Percentiles rank a stretch among this genome's conserved stretches.
phyloP scores from a whole-genome alignment of 2,797 vertebrate species.

The Lithobates sylvaticus region DNA sequence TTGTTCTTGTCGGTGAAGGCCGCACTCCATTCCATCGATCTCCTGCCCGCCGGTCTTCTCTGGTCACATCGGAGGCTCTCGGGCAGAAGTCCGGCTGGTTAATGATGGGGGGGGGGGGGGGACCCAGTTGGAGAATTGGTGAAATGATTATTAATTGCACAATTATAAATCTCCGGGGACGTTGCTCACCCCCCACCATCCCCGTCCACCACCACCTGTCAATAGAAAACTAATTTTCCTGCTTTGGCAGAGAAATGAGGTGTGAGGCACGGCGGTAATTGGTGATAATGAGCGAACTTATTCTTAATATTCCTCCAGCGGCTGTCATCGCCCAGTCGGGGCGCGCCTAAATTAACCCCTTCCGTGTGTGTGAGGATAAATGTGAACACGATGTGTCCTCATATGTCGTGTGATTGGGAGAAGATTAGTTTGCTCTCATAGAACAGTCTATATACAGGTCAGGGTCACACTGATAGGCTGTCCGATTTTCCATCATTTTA shows the following conservation, averaged over 20 bases:
- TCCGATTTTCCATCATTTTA: too few species aligned
- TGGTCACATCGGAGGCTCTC: conserved; percentile 4
- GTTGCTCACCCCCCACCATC: background rate
- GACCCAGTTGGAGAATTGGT: conserved; percentile 2
- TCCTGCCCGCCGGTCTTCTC: background rate
- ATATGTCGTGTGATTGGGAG: too few species aligned
- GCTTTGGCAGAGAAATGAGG: conserved; percentile 81
- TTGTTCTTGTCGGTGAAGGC: background rate
- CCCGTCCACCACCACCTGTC: conserved; percentile 69
- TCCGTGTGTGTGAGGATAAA: background rate
- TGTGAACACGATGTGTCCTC: too few species aligned
- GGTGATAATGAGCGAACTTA: conserved; percentile 85
- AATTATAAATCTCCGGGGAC: conserved; percentile 35
- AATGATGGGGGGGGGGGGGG: conserved; percentile 4
- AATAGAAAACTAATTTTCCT: conserved; percentile 86
- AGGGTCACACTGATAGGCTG: too few species aligned
- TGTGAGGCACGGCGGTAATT: conserved; percentile 83
- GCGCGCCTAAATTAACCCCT: conserved; percentile 2
- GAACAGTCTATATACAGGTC: too few species aligned
- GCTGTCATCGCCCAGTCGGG: conserved; percentile 69
- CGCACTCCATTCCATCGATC: background rate
- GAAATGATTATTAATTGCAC: conserved; percentile 65
- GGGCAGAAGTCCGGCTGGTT: background rate
- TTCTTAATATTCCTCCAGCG: conserved; percentile 79
- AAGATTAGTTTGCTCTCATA: too few species aligned